Base-by-base conservation (phyloP, 2,888 invertebrate genomes). In the Tanypteryx hageni region DNA sequence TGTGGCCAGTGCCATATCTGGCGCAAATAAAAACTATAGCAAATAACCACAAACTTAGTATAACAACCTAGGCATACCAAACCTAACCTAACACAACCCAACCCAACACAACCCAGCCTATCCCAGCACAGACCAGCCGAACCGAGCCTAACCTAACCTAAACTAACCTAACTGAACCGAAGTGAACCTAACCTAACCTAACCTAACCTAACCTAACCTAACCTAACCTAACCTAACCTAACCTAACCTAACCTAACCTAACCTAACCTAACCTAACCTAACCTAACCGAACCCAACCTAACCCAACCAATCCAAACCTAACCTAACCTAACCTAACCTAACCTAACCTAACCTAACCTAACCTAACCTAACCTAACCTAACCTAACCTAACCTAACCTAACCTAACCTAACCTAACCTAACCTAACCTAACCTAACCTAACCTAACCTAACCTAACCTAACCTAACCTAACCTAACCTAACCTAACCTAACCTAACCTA, bases 161-260 rank as follows among this genome's bases (percentile, higher is more conserved):
- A 93, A 93, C 93, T 93, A 93, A 93, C 93, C 93, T 93, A 93
- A 93, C 93, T 93, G 93, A 93, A 93, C 93, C 93, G 93, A 93
- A 93, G 93, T 93, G 93, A 93, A 93, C 93, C 93, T 92, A 93
- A 93, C 93, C 93, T 93, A 93, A 93, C 93, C 93, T 93, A 93
- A 93, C 93, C 93, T 92, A 92, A 93, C 93, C 93, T 92, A 93
- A 92, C 93, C 93, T 92, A 93, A 92, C 93, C 93, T 92, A 93
- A 93, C 93, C 93, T 93, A 93, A 93, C 93, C 93, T 93, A 92
- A 92, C 93, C 93, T 92, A 93, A 93, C 93, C 93, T 93, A 93
- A 93, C 93, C 93, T 93, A 93, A 92, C 92, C 93, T 92, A 92
- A 92, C 93, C 92, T 89, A 93, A 92, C 92, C 92, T 83, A 93